Evolutionary conservation across 2,888 invertebrate species (phyloP), one percentile per base, ranked within the genome.

Genomic region (Trissonchulus latispiculum): DNA sequence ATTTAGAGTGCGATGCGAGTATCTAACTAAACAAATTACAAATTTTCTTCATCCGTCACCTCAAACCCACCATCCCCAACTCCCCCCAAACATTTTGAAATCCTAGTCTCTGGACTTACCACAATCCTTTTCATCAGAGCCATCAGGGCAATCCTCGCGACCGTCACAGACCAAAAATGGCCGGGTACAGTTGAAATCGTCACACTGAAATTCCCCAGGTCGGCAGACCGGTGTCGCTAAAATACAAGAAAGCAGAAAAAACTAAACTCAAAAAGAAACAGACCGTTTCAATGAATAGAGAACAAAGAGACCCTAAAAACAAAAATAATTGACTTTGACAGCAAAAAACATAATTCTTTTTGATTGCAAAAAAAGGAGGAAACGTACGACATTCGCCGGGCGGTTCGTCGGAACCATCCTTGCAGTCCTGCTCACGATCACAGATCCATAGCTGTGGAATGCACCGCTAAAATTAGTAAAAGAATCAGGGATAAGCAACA

Each of bases 341-440:
- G n/a, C n/a, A n/a, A n/a, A n/a, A n/a, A n/a, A n/a, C n/a, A n/a
- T n/a, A n/a, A n/a, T n/a, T n/a, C n/a, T n/a, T n/a, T n/a, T n/a
- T n/a, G n/a, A n/a, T n/a, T n/a, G n/a, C n/a, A n/a, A n/a, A n/a
- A n/a, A n/a, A n/a, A n/a, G n/a, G n/a, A n/a, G n/a, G n/a, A n/a
- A n/a, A n/a, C n/a, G n/a, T n/a, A n/a, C n/a, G n/a, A n/a, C n/a
- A n/a, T n/a, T n/a, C n/a, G n/a, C n/a, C n/a, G n/a, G n/a, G n/a
- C n/a, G n/a, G n/a, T 76, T 99, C 97, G 81, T 99, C 97, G 8
- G 92, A 92, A n/a, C 94, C 95, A 82, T 96, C 95, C 0, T 92
- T 92, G 82, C 97, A 99, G 83, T 97, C 96, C 80, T 93, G 92
- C 83, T 94, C 93, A 0, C 93, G 95, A 82, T 97, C 95, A 81